Evolutionary conservation across 2,797 vertebrate species (phyloP), one percentile per base, ranked within the genome.

Genomic region (Dryobates pubescens): DNA sequence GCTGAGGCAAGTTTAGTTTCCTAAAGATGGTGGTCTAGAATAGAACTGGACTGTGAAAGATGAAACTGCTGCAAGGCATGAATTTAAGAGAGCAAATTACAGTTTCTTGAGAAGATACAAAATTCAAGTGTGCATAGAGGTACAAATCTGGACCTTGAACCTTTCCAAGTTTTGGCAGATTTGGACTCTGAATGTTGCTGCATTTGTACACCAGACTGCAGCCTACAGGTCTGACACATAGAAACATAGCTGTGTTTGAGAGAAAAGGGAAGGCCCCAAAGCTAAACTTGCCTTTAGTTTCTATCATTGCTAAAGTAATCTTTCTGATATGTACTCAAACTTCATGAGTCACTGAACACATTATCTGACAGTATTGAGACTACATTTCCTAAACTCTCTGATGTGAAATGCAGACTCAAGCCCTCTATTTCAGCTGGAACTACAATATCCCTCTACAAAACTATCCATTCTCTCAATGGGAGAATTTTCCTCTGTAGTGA

Each of bases 311-410:
- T 61, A 5, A 82, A 53, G 22, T 27, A n/a, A 38, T 30, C 27
- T 87, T 79, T 69, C 45, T 4, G 4, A 59, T 24, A 62, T 0
- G 6, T 45, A 18, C 72, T 19, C 57, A 38, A 57, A 19, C 22
- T 56, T 67, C 18, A 71, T 4, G 4, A 3, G 29, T 20, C 47
- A 51, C 4, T 13, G n/a, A 69, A 77, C 2, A 22, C 1, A 0
- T 30, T 34, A 65, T 61, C 75, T 71, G 43, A 69, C 13, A 63
- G 3, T 8, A 58, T 2, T 20, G 27, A n/a, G 34, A 23, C 7
- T 51, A 45, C 10, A 63, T 76, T 17, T 76, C 30, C 62, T 19
- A 65, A 82, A 63, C 17, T 4, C 23, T 32, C 67, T 72, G 29
- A n/a, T 82, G n/a, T 74, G 17, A 91, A 89, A 51, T 43, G 51